Base-by-base conservation (phyloP, 2,113 vertebrate species). In the Hystrix cristata region DNA sequence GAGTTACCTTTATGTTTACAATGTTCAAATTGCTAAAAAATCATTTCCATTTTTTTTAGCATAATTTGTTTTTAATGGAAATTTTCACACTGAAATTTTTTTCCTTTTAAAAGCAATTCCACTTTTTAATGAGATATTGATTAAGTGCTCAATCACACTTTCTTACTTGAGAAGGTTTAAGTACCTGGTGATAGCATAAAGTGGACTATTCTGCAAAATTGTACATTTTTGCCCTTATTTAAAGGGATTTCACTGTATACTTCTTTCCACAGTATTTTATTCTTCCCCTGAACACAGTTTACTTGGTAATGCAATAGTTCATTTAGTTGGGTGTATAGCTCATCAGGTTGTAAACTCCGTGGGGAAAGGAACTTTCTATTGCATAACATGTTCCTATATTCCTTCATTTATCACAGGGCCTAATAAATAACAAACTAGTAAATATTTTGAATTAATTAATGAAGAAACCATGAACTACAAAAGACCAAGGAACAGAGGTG, bases 11-110 rank as follows among this genome's bases (percentile, higher is more conserved):
- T 86, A 93, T 38, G 11, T 62, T 89, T 90, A 43, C 12, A 78
- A 11, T 72, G 48, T 19, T 84, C 64, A 62, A 59, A 38, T 38
- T 82, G 1, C 21, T 93, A 72, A 81, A 94, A 91, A 65, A 51
- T 55, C 12, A 87, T 64, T 94, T 95, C 62, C 57, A 59, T 65
- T 87, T 84, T 4, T 4, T 27, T 78, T 43, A 81, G 13, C 25
- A 80, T 87, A 97, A 67, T 91, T 81, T 90, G 16, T 72, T 93
- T 96, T 90, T 69, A 96, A 87, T 81, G 27, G 16, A 93, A 97
- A 81, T 74, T 83, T 15, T 86, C 48, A 72, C 38, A 72, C 59
- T 14, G 43, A 29, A 21, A 29, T 31, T 19, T 80, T 51, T 92
- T 91, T 96, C 87, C 25, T 83, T 93, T 89, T 59, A 19, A 74